Evolutionary conservation across 2,797 vertebrate species (phyloP).

Genomic region (Glyptemys insculpta): DNA sequence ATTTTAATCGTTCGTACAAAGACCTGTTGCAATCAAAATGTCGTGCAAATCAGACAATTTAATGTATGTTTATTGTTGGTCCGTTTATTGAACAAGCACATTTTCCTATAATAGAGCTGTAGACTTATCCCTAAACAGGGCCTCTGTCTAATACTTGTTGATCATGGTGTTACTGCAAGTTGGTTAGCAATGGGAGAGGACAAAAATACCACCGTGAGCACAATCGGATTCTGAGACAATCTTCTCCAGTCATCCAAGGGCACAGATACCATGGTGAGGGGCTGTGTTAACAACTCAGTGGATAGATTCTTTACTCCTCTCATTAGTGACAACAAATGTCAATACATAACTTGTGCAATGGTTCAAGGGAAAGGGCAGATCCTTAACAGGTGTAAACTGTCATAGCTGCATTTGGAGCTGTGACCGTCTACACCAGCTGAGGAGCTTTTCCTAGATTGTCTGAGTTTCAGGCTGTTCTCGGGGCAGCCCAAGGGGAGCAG

Average conservation of each 20-base stretch:
- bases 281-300: neutral
- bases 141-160: neutral
- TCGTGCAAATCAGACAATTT: neutral
- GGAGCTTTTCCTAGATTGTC: neutral
- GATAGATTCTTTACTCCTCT: neutral
- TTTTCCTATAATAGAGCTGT: neutral
- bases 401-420: neutral
- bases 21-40: neutral
- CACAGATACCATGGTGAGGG: neutral
- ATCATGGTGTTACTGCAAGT: neutral
- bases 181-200: neutral
- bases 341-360: neutral
- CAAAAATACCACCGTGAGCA: neutral
- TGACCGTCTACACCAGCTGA: neutral
- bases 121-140: neutral
- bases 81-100: accelerated
- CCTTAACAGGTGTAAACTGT: neutral
- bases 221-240: neutral
- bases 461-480: neutral
- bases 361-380: neutral
- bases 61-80: accelerated
- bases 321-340: neutral
- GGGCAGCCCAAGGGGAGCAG: neutral
- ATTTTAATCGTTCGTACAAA: neutral
- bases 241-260: neutral